A percentile compares a stretch with the other conserved stretches of the same genome.
These are phyloP conservation scores for Drosophila aff. DNA, from an alignment of 1,140 invertebrate genomes.

Conservation along the genomic window DNA sequence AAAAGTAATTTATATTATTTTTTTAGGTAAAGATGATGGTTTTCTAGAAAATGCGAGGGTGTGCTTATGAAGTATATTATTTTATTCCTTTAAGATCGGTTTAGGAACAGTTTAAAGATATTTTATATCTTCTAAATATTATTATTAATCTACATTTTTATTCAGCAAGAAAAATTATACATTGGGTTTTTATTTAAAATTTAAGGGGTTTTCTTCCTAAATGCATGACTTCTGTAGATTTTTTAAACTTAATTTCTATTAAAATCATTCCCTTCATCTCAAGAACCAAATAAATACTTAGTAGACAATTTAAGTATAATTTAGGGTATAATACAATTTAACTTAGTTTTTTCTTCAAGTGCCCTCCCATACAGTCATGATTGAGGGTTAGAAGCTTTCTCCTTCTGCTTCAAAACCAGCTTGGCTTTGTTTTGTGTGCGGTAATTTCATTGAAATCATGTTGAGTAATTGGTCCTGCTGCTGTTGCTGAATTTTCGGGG, in stretches of 20 bases:
- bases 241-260: too few species aligned
- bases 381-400: slow-evolving; percentile 54
- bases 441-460: slow-evolving; percentile 85
- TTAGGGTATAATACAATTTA: background rate
- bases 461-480: slow-evolving; percentile 81
- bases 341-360: background rate
- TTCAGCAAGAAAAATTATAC: background rate
- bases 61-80: too few species aligned
- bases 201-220: background rate
- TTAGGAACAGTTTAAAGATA: too few species aligned
- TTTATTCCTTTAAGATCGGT: too few species aligned
- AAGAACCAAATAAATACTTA: background rate
- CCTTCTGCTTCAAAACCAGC: slow-evolving; percentile 32
- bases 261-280: background rate
- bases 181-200: background rate
- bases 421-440: slow-evolving; percentile 52
- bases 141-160: background rate
- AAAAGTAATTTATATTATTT: background rate
- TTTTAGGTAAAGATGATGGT: too few species aligned
- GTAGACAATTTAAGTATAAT: background rate
- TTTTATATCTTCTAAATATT: background rate
- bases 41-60: too few species aligned
- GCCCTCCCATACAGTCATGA: slow-evolving; percentile 11
- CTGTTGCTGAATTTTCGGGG: slow-evolving; percentile 53
- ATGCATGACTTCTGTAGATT: too few species aligned